Evolutionary conservation across 2,888 invertebrate genomes (phyloP), one percentile per base, ranked within the genome.

Genomic region (Melanophora roralis): DNA sequence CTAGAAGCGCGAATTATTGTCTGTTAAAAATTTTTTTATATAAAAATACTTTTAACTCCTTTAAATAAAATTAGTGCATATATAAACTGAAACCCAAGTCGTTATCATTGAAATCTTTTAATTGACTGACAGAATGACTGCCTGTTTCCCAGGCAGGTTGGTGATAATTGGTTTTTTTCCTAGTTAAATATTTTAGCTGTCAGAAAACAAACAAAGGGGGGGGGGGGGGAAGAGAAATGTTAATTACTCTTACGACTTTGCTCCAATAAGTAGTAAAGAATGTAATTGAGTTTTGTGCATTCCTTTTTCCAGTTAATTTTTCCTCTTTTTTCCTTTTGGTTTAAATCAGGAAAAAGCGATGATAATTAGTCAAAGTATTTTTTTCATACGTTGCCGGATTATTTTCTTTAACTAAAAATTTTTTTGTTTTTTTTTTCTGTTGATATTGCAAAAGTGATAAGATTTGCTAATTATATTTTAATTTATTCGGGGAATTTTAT

Each of bases 241-340:
- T 69, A 76, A 69, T 69, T 64, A 60, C 45, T 74, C 36, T 55
- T 57, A 62, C 55, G 62, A 64, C 55, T 76, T 62, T 62, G 47
- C 47, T 69, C 21, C 68, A 69, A 62, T 69, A 47, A 69, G 49
- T 67, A 67, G 67, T 51, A 74, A 59, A 67, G 55, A 23, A 43
- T 62, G 40, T 74, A 60, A 67, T 67, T 74, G 73, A 73, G 75
- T 68, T 68, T 53, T 16, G 12, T 19, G 21, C 65, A 74, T 49
- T 36, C n/a, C 6, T 16, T 38, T 47, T 65, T 1, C 49, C 27
- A 49, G n/a, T n/a, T 45, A 2, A n/a, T 12, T 38, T 45, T 53
- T 43, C 14, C 40, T 16, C n/a, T 8, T 8, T n/a, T 43, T 43
- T 62, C 8, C 21, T 23, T 40, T 38, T 36, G 3, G 9, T 53